Evolutionary conservation across 2,888 invertebrate species (phyloP), one percentile per base, ranked within the genome.

Genomic region (Biston betularia): DNA sequence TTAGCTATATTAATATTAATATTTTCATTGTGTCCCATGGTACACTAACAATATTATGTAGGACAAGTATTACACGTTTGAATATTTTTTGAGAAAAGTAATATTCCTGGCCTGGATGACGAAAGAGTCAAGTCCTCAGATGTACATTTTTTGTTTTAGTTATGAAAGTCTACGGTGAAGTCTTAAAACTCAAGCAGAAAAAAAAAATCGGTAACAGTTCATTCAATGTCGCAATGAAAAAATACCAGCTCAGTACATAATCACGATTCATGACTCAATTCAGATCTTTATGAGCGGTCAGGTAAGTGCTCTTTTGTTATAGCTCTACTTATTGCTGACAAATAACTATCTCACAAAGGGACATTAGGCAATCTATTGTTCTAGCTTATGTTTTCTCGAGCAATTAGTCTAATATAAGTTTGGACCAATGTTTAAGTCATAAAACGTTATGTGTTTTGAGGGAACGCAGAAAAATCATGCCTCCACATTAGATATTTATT

Each of bases 291-390:
- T 44, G 54, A 67, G 66, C 48, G 33, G 66, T 42, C 50, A 11
- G 54, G 62, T 67, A 58, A 67, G 66, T 67, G 66, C 48, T 67
- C 53, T 67, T 67, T 67, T 58, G 62, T 63, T 58, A 8, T 24
- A 66, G 55, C 6, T 54, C 50, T 50, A 40, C 44, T 58, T 49
- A 62, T 49, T 62, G 66, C 55, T 67, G 45, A 50, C 58, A 53
- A 52, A 53, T 61, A 56, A 11, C 55, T 38, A 38, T 46, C 46
- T 44, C 11, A 57, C 49, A 45, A 48, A 57, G 65, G 61, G 53
- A 62, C 14, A 40, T 66, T 52, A 10, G 34, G 57, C 53, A 66
- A 66, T 48, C 54, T 11, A 62, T 55, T 62, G 48, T 62, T 60
- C 6, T 38, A 12, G 14, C n/a, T 40, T 24, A 33, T 45, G 60